phyloP scores from a whole-genome alignment of 2,113 vertebrate genomes.

The Mustela nigripes region DNA sequence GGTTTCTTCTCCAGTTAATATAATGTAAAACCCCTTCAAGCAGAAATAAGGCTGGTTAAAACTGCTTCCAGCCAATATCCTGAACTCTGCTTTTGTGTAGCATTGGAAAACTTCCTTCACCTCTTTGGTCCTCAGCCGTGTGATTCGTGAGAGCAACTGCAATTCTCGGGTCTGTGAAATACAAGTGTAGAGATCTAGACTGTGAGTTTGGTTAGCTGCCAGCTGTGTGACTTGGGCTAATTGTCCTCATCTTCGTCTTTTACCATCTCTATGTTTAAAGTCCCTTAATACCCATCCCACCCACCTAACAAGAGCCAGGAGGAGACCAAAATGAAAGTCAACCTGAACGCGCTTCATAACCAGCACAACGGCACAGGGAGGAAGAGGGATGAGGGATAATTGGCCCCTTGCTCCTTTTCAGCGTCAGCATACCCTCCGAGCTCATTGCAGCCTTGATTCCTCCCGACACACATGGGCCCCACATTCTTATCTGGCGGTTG shows the following conservation, averaged over 20 bases:
- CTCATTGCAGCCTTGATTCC: not conserved
- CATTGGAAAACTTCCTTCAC: not conserved
- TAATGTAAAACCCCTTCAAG: not conserved
- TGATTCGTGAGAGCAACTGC: not conserved
- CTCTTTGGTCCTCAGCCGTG: not conserved
- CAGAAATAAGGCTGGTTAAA: not conserved
- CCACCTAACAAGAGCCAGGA: not conserved
- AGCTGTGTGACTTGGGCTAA: not conserved
- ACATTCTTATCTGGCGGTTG: not conserved
- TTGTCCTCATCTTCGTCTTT: conserved; percentile 21
- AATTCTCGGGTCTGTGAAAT: not conserved
- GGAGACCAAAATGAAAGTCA: not conserved
- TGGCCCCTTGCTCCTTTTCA: not conserved
- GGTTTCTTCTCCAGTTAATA: not conserved
- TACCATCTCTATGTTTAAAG: not conserved
- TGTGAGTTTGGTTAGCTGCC: not conserved
- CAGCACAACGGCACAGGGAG: rapidly evolving
- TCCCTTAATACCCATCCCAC: not conserved
- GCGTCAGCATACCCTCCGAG: not conserved
- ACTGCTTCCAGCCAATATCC: not conserved
- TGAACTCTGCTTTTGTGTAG: not conserved
- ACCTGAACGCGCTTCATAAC: not conserved
- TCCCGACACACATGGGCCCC: not conserved
- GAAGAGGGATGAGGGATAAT: not conserved
- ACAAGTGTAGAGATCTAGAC: not conserved